Conservation (phyloP, 2,113 vertebrate species). For the Meleagris gallopavo region DNA sequence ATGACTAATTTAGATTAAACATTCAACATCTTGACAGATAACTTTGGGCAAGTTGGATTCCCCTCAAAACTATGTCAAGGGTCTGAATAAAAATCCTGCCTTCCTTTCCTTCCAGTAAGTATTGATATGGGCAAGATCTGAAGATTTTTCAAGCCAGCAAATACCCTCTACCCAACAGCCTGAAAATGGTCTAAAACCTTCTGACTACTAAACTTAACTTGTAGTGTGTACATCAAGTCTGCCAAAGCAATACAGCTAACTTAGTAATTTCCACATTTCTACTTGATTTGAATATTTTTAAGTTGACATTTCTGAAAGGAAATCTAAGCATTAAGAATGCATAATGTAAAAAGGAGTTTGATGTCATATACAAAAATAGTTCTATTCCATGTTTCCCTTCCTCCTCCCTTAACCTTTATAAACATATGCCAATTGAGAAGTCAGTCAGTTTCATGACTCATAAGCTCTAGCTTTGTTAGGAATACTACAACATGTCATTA, state of each 20-base stretch:
- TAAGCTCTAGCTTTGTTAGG: not conserved
- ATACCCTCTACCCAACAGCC: not conserved
- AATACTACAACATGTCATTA: not conserved
- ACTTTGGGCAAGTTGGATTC: not conserved
- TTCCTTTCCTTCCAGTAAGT: not conserved
- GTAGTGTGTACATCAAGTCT: not conserved
- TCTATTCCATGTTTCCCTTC: not conserved
- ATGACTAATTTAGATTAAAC: not conserved
- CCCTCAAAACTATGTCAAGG: not conserved
- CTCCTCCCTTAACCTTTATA: not conserved
- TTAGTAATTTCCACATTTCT: not conserved
- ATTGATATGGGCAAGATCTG: not conserved
- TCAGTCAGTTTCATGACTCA: not conserved
- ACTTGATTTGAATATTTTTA: not conserved
- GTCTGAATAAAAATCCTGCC: not conserved
- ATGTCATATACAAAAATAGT: not conserved
- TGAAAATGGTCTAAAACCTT: not conserved
- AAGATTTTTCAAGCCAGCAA: not conserved
- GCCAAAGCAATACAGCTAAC: not conserved
- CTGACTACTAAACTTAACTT: not conserved
- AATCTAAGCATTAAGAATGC: not conserved
- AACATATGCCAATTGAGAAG: not conserved
- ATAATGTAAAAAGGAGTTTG: not conserved
- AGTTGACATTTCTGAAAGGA: not conserved
- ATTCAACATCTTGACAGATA: not conserved